These are phyloP conservation scores for Oryzias curvinotus DNA, from an alignment of 2,113 vertebrate genomes.

Conservation along the genomic window DNA sequence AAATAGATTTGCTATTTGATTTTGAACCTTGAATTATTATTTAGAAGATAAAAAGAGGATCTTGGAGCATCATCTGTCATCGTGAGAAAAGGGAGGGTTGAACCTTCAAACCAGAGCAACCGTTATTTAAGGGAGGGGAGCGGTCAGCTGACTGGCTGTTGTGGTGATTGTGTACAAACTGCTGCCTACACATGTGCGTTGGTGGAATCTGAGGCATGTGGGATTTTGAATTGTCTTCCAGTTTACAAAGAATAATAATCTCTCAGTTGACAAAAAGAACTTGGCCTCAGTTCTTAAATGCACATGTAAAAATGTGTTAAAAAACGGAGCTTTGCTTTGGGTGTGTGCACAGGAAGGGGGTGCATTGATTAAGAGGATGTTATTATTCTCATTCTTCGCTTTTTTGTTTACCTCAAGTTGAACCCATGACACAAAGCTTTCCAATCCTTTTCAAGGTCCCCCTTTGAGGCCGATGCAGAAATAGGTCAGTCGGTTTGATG, in stretches of 20 bases:
- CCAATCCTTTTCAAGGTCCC: constrained; percentile 2
- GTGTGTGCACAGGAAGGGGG: constrained; percentile 12
- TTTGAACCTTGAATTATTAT: too few species aligned
- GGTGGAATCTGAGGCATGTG: constrained; percentile 69
- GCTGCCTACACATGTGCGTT: constrained; percentile 48
- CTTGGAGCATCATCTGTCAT: too few species aligned
- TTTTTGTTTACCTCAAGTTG: constrained; percentile 20
- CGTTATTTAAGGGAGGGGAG: constrained; percentile 31
- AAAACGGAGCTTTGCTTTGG: neutral
- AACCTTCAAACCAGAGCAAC: constrained; percentile 36
- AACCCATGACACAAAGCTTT: constrained; percentile 20
- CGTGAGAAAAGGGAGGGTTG: constrained; percentile 55
- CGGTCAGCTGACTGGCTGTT: constrained; percentile 65
- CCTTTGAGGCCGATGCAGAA: constrained; percentile 49
- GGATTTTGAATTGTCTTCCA: constrained; percentile 58
- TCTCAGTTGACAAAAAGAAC: constrained; percentile 35
- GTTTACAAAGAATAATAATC: constrained; percentile 31
- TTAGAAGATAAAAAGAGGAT: too few species aligned
- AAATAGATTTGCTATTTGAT: too few species aligned
- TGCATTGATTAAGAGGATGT: neutral
- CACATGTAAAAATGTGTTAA: constrained; percentile 21
- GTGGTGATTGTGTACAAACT: constrained; percentile 48
- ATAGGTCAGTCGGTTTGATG: constrained; percentile 50
- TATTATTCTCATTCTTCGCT: neutral
- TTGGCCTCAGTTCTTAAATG: constrained; percentile 35